These are phyloP conservation scores for Azorinus chamasolen DNA, from an alignment of 2,888 invertebrate genomes.

Conservation along the genomic window DNA sequence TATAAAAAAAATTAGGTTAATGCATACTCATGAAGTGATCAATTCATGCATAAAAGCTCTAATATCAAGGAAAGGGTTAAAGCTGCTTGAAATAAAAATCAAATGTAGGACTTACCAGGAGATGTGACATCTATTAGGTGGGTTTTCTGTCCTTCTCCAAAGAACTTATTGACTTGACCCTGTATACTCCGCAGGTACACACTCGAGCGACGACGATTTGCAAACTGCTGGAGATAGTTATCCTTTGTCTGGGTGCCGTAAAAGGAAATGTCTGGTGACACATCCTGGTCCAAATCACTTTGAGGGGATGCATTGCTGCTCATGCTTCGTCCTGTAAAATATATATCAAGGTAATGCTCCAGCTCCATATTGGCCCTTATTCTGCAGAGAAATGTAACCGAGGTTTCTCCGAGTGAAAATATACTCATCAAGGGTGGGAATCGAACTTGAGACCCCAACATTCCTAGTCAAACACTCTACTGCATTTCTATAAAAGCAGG, in stretches of 20 bases:
- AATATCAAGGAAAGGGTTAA: too few relatives aligned
- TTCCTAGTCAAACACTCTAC: too few relatives aligned
- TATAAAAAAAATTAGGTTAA: too few relatives aligned
- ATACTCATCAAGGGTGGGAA: too few relatives aligned
- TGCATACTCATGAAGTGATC: too few relatives aligned
- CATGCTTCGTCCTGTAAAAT: constrained; percentile 33
- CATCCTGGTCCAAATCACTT: background rate
- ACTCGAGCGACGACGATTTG: constrained; percentile 42
- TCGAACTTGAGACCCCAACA: too few relatives aligned
- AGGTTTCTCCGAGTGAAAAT: too few relatives aligned
- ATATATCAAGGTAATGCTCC: too few relatives aligned
- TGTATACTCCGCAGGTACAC: constrained; percentile 55
- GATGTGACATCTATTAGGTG: constrained; percentile 78
- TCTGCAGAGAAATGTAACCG: too few relatives aligned
- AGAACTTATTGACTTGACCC: constrained; percentile 57
- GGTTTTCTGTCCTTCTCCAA: constrained; percentile 53
- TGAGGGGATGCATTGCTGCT: constrained; percentile 9
- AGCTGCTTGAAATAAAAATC: background rate
- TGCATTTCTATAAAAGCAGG: too few relatives aligned
- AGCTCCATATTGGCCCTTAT: too few relatives aligned
- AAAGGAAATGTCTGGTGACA: background rate
- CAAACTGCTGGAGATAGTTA: constrained; percentile 46
- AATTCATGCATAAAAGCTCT: too few relatives aligned
- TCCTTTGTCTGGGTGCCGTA: constrained; percentile 30
- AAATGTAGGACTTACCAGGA: constrained; percentile 66